Conservation (phyloP, 2,113 vertebrate species). For the Stictonetta naevosa region DNA sequence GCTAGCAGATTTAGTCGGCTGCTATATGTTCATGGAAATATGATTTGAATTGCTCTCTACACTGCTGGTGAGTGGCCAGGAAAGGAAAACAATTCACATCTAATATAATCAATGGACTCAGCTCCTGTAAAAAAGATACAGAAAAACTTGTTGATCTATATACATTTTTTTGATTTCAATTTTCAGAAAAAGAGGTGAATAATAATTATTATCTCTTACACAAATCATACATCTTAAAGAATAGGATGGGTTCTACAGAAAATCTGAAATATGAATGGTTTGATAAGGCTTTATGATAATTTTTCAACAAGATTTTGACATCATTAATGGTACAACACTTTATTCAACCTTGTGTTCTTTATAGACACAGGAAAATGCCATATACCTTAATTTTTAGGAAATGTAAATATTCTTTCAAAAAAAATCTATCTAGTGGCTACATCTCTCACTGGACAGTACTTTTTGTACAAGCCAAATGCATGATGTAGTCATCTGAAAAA, state of each 20-base stretch:
- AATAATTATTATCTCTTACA: not conserved
- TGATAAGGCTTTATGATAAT: not conserved
- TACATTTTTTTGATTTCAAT: not conserved
- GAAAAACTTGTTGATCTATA: not conserved
- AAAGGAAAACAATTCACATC: not conserved
- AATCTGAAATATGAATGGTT: not conserved
- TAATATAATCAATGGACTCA: not conserved
- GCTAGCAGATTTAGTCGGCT: not conserved
- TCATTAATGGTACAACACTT: not conserved
- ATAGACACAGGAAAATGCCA: not conserved
- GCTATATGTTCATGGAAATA: not conserved
- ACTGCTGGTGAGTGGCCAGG: not conserved
- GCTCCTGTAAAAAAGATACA: not conserved
- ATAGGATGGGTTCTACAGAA: not conserved
- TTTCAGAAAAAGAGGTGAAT: not conserved
- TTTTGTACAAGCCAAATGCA: not conserved
- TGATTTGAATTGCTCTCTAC: slow-evolving; percentile 3
- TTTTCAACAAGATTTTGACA: not conserved
- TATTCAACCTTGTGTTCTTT: not conserved
- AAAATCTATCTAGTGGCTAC: not conserved
- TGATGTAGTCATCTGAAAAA: not conserved
- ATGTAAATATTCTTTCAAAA: not conserved
- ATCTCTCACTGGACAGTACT: not conserved
- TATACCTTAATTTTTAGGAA: not conserved
- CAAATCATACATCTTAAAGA: not conserved